These are phyloP conservation scores for Notothenia rossii DNA, from an alignment of 2,113 vertebrate genomes.

Conservation along the genomic window DNA sequence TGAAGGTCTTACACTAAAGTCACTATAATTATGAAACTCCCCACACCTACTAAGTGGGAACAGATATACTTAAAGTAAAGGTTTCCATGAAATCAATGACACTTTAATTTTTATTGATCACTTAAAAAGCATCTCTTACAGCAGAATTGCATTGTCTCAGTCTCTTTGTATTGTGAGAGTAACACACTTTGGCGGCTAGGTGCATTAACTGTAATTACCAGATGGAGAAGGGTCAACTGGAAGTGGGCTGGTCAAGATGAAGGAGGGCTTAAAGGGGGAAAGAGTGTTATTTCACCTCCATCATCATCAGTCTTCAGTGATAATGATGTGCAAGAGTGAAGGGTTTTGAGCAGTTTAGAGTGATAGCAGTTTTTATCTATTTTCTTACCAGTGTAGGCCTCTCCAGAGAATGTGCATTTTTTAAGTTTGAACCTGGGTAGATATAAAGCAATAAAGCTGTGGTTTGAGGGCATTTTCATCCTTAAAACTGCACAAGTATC, in stretches of 20 bases:
- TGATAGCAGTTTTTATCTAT: not conserved
- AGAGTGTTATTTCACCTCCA: conserved; percentile 45
- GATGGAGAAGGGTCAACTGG: conserved; percentile 41
- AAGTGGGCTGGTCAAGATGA: conserved; percentile 46
- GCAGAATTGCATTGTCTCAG: conserved; percentile 42
- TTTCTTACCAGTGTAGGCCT: not conserved
- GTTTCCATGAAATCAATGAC: conserved; percentile 60
- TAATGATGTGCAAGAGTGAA: not conserved
- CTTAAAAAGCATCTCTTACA: conserved; percentile 45
- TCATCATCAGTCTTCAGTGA: conserved; percentile 22
- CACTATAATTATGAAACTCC: not conserved
- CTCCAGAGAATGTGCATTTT: conserved; percentile 8
- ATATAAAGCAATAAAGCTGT: not conserved
- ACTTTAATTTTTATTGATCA: conserved; percentile 59
- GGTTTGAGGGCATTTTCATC: not conserved
- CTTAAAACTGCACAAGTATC: not conserved
- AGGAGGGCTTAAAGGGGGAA: conserved; percentile 18
- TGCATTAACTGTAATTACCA: conserved; percentile 58
- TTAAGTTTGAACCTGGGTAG: too few species aligned
- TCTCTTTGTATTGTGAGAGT: conserved; percentile 31
- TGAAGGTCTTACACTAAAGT: not conserved
- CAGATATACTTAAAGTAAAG: conserved; percentile 25
- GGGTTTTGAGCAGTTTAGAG: not conserved
- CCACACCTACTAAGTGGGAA: not conserved
- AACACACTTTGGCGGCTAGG: conserved; percentile 37